Evolutionary conservation across 2,888 invertebrate genomes (phyloP), one percentile per base, ranked within the genome.

Genomic region (Odontothrips loti): DNA sequence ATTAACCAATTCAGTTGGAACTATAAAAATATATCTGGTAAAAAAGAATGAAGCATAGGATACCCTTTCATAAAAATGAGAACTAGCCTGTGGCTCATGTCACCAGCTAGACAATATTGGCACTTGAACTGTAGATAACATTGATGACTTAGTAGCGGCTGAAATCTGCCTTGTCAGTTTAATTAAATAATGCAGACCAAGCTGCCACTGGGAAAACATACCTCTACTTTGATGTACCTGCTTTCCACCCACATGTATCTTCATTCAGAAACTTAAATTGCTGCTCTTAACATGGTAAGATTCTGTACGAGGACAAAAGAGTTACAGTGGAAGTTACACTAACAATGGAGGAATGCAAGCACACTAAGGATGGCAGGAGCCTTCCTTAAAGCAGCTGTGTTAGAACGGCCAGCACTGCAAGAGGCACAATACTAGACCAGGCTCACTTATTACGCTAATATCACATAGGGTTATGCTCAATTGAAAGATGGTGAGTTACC

Each of bases 361-460:
- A 75, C 68, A 75, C 23, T 27, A 12, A 75, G 68, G 68, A 27
- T 12, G 23, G 9, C 68, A 58, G 58, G 15, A 58, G 58, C 58
- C 58, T 58, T 58, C 58, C 68, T 23, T 27, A 11, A 75, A 68
- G 27, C n/a, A 68, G 12, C 10, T 27, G 68, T 27, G 27, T 75
- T 27, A 8, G 23, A 75, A 75, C 23, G 23, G 68, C 68, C 68
- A 75, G 23, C 23, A 75, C 23, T n/a, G 68, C 68, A 75, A 75
- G 68, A n/a, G 68, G 68, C 68, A 75, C 68, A 75, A 75, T 75
- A 75, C 68, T 27, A 75, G 68, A 75, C 68, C 68, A 75, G 68
- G 68, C 68, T 75, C 68, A 75, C 68, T 75, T 27, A 75, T 27
- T 75, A 75, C 68, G 68, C 68, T 75, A 75, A 75, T 75, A 75